Conservation (phyloP, 2,888 invertebrate species). For the Cecidostiba fungosa region DNA sequence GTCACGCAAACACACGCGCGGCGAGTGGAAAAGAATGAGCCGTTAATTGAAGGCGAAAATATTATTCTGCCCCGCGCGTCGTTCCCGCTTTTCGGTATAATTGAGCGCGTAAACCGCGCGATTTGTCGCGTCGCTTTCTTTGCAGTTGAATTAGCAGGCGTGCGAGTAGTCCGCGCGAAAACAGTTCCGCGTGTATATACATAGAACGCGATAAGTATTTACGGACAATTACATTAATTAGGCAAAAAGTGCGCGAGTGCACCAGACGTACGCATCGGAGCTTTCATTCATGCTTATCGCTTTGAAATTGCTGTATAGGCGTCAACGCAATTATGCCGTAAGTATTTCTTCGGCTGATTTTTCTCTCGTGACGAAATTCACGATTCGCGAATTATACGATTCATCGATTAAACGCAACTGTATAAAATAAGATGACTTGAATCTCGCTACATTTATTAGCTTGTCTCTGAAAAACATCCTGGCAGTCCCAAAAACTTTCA, state of each 20-base stretch:
- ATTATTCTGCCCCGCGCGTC: not conserved
- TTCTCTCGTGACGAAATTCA: too few relatives aligned
- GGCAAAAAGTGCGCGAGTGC: not conserved
- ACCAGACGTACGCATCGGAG: not conserved
- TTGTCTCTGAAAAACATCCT: too few relatives aligned
- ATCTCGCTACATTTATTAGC: too few relatives aligned
- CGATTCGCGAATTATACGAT: too few relatives aligned
- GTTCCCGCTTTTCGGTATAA: not conserved
- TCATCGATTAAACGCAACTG: too few relatives aligned
- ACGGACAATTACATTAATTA: conserved; percentile 11
- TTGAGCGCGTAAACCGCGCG: not conserved
- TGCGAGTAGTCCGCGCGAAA: not conserved
- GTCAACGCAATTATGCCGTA: too few relatives aligned
- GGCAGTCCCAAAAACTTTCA: too few relatives aligned
- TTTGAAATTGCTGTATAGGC: too few relatives aligned
- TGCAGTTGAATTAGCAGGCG: not conserved
- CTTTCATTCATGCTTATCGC: not conserved
- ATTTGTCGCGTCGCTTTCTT: not conserved
- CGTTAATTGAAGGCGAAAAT: conserved; percentile 39
- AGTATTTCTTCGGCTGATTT: too few relatives aligned
- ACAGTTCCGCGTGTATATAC: not conserved
- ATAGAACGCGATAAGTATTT: conserved; percentile 18
- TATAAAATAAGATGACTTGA: too few relatives aligned
- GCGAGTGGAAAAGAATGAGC: conserved; percentile 14
- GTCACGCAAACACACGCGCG: conserved; percentile 22